These are phyloP conservation scores for Metaphire vulgaris DNA, from an alignment of 1,140 invertebrate species.

Conservation along the genomic window DNA sequence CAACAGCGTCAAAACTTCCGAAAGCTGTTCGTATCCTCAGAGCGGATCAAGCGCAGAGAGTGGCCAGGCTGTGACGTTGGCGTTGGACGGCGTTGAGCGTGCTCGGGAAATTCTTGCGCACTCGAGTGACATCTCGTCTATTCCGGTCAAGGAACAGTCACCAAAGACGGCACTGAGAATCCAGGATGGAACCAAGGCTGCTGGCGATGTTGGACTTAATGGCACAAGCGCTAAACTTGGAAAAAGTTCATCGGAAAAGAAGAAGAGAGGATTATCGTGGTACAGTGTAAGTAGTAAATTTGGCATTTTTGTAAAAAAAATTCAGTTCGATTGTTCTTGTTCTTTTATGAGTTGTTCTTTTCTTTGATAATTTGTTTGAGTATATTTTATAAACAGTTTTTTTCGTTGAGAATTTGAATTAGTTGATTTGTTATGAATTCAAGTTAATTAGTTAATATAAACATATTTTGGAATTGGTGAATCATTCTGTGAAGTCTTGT, in stretches of 20 bases:
- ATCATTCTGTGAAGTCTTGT: too few species aligned
- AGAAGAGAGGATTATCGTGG: neutral
- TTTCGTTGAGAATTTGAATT: too few species aligned
- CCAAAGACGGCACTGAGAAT: neutral
- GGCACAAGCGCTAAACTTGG: neutral
- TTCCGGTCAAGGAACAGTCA: neutral
- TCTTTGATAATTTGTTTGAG: too few species aligned
- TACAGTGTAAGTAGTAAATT: neutral
- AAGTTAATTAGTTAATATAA: too few species aligned
- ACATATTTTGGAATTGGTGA: too few species aligned
- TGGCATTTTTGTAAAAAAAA: too few species aligned
- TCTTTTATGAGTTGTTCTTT: too few species aligned
- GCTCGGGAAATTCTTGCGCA: neutral
- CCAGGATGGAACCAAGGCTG: too few species aligned
- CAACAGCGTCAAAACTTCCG: neutral
- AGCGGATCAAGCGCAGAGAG: neutral
- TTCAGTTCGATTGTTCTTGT: too few species aligned
- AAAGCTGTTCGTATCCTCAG: neutral
- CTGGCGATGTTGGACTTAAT: neutral
- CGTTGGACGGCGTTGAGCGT: neutral
- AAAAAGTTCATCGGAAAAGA: neutral
- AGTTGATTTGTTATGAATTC: too few species aligned
- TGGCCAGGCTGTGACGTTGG: neutral
- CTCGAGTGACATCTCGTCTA: neutral
- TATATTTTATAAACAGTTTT: too few species aligned